Evolutionary conservation across 1,140 invertebrate genomes (phyloP).

Genomic region (Drosophila parvula): DNA sequence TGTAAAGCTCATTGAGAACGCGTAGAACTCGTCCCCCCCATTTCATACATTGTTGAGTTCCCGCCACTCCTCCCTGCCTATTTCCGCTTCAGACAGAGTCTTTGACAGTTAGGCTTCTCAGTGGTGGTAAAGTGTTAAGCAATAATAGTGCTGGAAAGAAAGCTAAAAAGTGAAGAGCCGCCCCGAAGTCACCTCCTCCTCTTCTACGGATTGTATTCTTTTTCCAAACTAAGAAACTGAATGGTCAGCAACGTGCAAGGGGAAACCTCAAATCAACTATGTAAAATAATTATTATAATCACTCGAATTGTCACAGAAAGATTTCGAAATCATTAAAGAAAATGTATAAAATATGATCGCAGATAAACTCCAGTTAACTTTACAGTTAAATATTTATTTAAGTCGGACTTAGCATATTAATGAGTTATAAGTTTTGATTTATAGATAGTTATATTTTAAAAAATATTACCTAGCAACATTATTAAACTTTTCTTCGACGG

Average conservation of each 20-base stretch:
- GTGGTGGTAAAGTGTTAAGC: constrained; percentile 39
- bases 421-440: not conserved
- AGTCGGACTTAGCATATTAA: not conserved
- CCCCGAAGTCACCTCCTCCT: not conserved
- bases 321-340: not conserved
- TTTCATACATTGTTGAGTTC: constrained; percentile 25
- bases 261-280: not conserved
- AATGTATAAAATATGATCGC: not conserved
- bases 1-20: constrained; percentile 61
- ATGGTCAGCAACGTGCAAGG: not conserved
- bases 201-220: not conserved
- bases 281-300: not conserved
- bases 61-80: constrained; percentile 4
- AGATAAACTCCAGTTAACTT: not conserved
- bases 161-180: constrained; percentile 23
- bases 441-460: not conserved
- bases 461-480: not conserved
- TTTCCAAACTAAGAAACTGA: not conserved
- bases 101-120: constrained; percentile 36
- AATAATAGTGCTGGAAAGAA: constrained; percentile 25
- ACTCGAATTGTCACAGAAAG: not conserved
- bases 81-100: constrained; percentile 30
- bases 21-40: constrained; percentile 44
- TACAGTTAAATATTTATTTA: not conserved
- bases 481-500: not conserved